Evolutionary conservation across 2,797 vertebrate genomes (phyloP).

Genomic region (Antennarius maculatus): DNA sequence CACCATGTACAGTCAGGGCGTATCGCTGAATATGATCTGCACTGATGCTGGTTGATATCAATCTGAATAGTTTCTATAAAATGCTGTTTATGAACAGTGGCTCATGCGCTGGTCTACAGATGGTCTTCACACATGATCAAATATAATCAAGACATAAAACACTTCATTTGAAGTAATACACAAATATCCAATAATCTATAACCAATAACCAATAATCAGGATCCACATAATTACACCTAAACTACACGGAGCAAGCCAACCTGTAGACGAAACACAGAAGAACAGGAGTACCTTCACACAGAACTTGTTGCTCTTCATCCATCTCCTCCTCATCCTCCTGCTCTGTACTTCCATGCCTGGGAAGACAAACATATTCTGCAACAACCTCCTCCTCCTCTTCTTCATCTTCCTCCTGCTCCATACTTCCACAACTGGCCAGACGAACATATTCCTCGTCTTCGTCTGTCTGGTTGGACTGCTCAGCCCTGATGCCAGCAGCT

Average conservation of each 20-base stretch:
- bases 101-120: not conserved
- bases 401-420: constrained; percentile 38
- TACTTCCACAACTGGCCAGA: constrained; percentile 39
- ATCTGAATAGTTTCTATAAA: constrained; percentile 15
- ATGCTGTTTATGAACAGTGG: not conserved
- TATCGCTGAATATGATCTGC: not conserved
- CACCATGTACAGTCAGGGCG: not conserved
- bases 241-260: not conserved
- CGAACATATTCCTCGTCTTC: constrained; percentile 57
- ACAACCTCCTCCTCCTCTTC: constrained; percentile 54
- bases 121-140: not conserved
- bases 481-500: constrained; percentile 34
- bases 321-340: constrained; percentile 52
- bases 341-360: constrained; percentile 32
- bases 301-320: constrained; percentile 70
- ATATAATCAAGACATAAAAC: not conserved
- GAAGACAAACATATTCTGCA: constrained; percentile 53
- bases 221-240: not conserved
- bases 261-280: not conserved
- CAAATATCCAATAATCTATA: not conserved
- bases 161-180: no score
- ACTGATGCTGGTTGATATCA: not conserved
- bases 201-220: not conserved
- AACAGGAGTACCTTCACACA: constrained; percentile 68
- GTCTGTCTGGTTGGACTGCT: constrained; percentile 28